These are phyloP conservation scores for Uria lomvia DNA, from an alignment of 2,113 vertebrate genomes.

Conservation along the genomic window DNA sequence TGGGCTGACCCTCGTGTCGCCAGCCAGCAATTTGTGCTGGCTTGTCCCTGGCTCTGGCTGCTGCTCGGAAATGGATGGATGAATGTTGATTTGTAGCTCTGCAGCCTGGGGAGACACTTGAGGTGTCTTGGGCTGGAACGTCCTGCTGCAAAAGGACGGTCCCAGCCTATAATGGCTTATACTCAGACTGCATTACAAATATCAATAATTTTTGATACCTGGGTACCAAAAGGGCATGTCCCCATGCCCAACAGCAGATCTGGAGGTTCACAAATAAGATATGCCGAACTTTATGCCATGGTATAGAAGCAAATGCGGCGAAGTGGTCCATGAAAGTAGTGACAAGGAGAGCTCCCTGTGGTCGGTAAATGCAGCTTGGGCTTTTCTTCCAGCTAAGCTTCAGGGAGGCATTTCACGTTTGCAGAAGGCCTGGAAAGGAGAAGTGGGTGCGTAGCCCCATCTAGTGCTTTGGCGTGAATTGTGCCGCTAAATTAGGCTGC, in stretches of 20 bases:
- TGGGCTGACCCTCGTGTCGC: background rate
- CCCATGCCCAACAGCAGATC: fast-evolving
- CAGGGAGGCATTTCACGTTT: fast-evolving
- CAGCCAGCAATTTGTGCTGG: background rate
- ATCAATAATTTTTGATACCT: background rate
- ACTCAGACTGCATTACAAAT: background rate
- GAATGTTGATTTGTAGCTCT: background rate
- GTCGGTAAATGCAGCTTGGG: fast-evolving
- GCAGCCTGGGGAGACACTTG: background rate
- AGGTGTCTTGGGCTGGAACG: background rate
- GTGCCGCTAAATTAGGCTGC: background rate
- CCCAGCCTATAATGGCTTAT: fast-evolving
- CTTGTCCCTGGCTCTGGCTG: background rate
- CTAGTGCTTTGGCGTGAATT: background rate
- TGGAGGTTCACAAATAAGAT: background rate
- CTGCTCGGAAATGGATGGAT: background rate
- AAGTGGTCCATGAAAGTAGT: fast-evolving
- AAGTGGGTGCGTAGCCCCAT: background rate
- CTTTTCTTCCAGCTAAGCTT: background rate
- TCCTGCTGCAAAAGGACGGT: background rate
- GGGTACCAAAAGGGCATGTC: background rate
- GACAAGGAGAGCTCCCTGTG: fast-evolving
- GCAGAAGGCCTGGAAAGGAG: fast-evolving
- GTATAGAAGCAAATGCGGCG: background rate
- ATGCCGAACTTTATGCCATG: fast-evolving